These are phyloP conservation scores for Sylvilagus bachmani DNA, from an alignment of 2,113 vertebrate species.

Conservation along the genomic window DNA sequence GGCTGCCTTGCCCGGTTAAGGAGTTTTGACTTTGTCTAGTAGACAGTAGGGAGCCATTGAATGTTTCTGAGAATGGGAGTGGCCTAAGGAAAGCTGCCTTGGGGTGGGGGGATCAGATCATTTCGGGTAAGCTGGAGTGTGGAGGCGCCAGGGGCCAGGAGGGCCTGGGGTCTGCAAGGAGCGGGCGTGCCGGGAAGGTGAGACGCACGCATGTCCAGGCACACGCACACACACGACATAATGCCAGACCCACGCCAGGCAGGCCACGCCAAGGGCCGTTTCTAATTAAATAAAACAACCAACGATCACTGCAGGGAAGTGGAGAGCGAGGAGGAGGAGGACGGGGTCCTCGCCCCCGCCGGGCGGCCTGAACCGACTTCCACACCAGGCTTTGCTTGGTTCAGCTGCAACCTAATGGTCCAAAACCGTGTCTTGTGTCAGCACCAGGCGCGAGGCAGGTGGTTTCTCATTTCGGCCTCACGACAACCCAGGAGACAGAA, in stretches of 20 bases:
- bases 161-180: neutral
- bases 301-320: neutral
- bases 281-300: neutral
- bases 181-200: rapidly evolving
- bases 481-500: neutral
- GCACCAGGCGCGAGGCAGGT: rapidly evolving
- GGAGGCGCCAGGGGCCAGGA: neutral
- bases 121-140: neutral
- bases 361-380: neutral
- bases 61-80: neutral
- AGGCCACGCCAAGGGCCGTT: neutral
- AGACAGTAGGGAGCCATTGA: neutral
- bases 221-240: neutral
- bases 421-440: neutral
- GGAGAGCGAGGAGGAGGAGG: neutral
- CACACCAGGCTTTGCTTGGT: neutral
- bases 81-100: neutral
- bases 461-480: rapidly evolving
- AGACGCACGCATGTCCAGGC: too few relatives aligned
- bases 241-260: neutral
- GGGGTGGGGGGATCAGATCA: neutral
- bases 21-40: neutral
- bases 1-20: neutral
- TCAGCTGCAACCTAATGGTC: too few relatives aligned
- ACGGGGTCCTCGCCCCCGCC: neutral